These are phyloP conservation scores for Discoglossus pictus DNA, from an alignment of 2,797 vertebrate species.

Conservation along the genomic window DNA sequence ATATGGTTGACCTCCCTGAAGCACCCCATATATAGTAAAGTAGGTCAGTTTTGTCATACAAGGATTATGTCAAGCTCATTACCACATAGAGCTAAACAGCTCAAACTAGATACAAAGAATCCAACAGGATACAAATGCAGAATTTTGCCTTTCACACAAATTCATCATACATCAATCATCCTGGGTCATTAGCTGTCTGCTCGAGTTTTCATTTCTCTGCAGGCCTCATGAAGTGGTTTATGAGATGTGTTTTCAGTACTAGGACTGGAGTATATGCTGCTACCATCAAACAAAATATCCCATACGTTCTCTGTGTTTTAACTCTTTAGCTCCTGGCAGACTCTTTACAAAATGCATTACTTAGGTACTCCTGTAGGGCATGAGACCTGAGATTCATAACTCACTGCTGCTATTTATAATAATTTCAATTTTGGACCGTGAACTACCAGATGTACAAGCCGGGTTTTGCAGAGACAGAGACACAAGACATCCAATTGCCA, in stretches of 20 bases:
- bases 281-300: constrained; percentile 1
- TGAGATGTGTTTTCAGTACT: constrained; percentile 25
- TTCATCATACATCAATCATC: constrained; percentile 16
- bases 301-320: not conserved
- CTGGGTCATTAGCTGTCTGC: constrained; percentile 13
- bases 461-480: too few relatives aligned
- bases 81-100: too few relatives aligned
- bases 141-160: constrained; percentile 21
- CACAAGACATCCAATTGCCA: too few relatives aligned
- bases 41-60: too few relatives aligned
- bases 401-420: not conserved
- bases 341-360: too few relatives aligned
- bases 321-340: constrained; percentile 3
- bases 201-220: constrained; percentile 4
- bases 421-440: not conserved
- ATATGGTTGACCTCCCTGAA: too few relatives aligned
- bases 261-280: constrained; percentile 5
- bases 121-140: not conserved
- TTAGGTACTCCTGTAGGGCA: too few relatives aligned
- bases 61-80: too few relatives aligned
- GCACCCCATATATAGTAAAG: too few relatives aligned
- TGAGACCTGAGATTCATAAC: not conserved
- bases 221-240: constrained; percentile 34
- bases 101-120: not conserved
- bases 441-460: too few relatives aligned